Base-by-base conservation (phyloP, 2,888 invertebrate genomes). In the Cremastobaeus sp. region DNA sequence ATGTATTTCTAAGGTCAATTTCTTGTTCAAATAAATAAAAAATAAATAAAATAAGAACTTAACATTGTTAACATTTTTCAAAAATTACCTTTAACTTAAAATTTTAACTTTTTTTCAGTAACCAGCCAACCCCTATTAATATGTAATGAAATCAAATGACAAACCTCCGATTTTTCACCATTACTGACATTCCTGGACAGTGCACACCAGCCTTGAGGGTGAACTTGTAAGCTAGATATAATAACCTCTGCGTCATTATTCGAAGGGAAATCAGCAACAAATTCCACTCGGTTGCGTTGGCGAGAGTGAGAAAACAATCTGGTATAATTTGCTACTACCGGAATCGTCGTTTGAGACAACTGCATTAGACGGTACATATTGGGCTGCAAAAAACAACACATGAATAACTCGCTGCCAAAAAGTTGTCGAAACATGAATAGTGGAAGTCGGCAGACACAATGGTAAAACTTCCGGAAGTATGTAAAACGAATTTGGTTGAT, bases 361-460 rank as follows among this genome's bases (percentile, higher is more conserved):
- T 96, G 96, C 95, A 96, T 96, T 80, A 96, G 89, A 78, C 96
- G 90, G 87, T 96, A 96, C 88, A 96, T 91, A 87, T 94, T 95
- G 41, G 97, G 96, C 95, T 96, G 11, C 59, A 76, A 17, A 32
- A 41, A 30, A 52, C 11, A 25, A 45, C 5, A 37, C 15, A 14
- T 15, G 15, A 14, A 37, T 6, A 57, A 35, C 3, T 9, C 3
- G 5, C 9, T 32, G 32, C 3, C 5, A 32, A 32, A 8, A 25
- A 25, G 4, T 8, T 4, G 4, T 25, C 8, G 25, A 25, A 25
- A 25, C 8, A 25, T 5, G 8, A 5, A 25, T 25, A 8, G 8
- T 5, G 25, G 25, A 5, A 25, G 4, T 25, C 8, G 8, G 25
- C 5, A 5, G 25, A 25, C 4, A 25, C 8, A 25, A 5, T n/a